These are phyloP conservation scores for Linnaemya tessellans DNA, from an alignment of 2,888 invertebrate genomes.

Conservation along the genomic window DNA sequence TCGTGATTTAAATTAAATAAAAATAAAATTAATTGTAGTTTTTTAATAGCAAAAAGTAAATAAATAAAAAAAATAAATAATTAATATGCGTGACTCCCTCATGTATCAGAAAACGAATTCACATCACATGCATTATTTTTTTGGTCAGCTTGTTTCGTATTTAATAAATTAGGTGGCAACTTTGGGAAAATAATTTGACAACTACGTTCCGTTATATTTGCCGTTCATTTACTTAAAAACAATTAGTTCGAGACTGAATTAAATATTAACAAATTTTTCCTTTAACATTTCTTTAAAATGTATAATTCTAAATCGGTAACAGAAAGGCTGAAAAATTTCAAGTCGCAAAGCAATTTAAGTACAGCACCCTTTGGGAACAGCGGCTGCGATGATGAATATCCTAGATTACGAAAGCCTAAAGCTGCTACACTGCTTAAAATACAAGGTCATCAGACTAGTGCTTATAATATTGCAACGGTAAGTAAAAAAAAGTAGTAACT, in stretches of 20 bases:
- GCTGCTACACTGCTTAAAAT: constrained; percentile 33
- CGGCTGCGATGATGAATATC: constrained; percentile 16
- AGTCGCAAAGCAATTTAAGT: background rate
- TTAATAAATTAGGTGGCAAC: too few relatives aligned
- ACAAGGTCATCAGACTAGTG: background rate
- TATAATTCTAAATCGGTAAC: constrained; percentile 1
- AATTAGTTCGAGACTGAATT: background rate
- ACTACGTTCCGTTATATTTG: background rate
- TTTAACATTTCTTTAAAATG: background rate
- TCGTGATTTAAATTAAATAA: too few relatives aligned
- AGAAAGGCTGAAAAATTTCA: constrained; percentile 9
- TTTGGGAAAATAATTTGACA: background rate
- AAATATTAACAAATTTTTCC: background rate
- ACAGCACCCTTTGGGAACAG: background rate
- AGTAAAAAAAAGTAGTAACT: background rate
- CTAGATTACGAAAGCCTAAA: constrained; percentile 38
- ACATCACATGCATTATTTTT: too few relatives aligned
- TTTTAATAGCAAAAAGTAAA: too few relatives aligned
- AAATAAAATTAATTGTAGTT: too few relatives aligned
- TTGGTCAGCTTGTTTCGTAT: too few relatives aligned
- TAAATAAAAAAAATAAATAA: too few relatives aligned
- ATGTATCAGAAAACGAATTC: too few relatives aligned
- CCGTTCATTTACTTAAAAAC: background rate
- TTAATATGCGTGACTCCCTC: too few relatives aligned
- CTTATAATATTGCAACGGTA: background rate